Base-by-base conservation (phyloP, 1,140 invertebrate species). In the Panagrolaimus sp. region DNA sequence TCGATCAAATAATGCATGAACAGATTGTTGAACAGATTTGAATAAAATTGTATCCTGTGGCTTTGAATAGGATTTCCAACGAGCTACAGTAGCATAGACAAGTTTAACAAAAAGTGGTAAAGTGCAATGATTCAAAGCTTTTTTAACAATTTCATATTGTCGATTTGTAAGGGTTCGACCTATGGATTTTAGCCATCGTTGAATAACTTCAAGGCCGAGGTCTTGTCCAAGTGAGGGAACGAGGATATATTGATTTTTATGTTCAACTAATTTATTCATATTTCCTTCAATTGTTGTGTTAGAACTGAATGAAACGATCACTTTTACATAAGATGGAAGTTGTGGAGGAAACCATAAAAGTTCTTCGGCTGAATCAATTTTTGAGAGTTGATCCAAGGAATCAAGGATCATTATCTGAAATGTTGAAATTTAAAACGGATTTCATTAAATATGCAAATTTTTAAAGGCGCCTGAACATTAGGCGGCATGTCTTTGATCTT, bases 31-130 rank as follows among this genome's bases (percentile, higher is more conserved):
- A 0, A 98, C 94, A 7, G 91, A 95, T 32, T 90, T 91, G 0
- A 93, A 92, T 45, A 97, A 85, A 77, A 91, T 89, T 0, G 93
- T 96, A 75, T 94, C 92, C 72, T 91, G 90, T 0, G 91, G 90
- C 83, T 91, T 91, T 0, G 93, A 95, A 83, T 97, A 98, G 70
- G 93, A 96, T 63, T 93, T 89, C 95, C 95, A 98, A 67, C 76
- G 62, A 6, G 66, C 62, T 8, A 79, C 75, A 8, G 78, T 80
- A 10, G 93, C 93, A 85, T 94, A 94, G 0, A 97, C 93, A 21
- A 98, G 85, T 85, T 98, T 98, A 0, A 98, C 92, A 82, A 96
- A 98, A 45, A 98, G 93, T 0, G 95, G 95, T 55, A 97, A 85
- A 5, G 93, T 96, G 82, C 95, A 98, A 78, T 92, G 90, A 12